Percentiles rank a stretch among this genome's conserved stretches.
These are phyloP conservation scores for Actinia equina DNA, from an alignment of 64 coral and sea anemone species.

Conservation along the genomic window DNA sequence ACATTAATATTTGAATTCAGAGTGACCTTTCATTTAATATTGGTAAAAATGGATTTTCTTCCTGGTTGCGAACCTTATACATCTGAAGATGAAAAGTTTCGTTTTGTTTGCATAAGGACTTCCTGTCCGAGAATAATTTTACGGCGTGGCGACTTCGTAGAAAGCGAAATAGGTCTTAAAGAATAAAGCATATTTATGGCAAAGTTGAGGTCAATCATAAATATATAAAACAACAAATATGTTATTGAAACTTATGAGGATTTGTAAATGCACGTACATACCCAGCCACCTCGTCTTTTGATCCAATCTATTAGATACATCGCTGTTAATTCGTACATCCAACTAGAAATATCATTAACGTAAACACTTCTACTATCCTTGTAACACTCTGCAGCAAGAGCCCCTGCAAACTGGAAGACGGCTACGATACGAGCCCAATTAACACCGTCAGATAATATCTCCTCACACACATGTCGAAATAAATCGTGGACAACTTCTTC, in stretches of 20 bases:
- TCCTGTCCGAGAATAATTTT: not conserved
- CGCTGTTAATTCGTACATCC: conserved; percentile 92
- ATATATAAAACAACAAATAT: not conserved
- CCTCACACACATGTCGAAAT: conserved; percentile 72
- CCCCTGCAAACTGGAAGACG: conserved; percentile 69
- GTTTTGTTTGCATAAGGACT: not conserved
- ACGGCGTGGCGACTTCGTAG: not conserved
- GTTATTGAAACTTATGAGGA: too few relatives aligned
- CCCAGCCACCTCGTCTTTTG: conserved; percentile 77
- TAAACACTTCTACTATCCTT: conserved; percentile 74
- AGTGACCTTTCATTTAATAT: not conserved
- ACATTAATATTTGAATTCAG: not conserved
- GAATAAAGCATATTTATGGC: not conserved
- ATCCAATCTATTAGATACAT: conserved; percentile 84
- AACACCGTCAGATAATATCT: conserved; percentile 78
- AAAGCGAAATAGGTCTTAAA: not conserved
- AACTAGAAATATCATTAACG: conserved; percentile 69
- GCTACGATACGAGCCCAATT: conserved; percentile 84
- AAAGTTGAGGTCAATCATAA: not conserved
- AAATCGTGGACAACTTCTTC: conserved; percentile 82
- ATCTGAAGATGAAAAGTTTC: not conserved
- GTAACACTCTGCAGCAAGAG: conserved; percentile 72
- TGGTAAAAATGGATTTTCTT: not conserved
- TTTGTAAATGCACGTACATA: conserved; percentile 16
- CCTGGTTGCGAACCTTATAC: not conserved